A percentile compares a stretch with the other conserved stretches of the same genome.
These are phyloP conservation scores for Tethea ocularis DNA, from an alignment of 2,888 invertebrate genomes.

Conservation along the genomic window DNA sequence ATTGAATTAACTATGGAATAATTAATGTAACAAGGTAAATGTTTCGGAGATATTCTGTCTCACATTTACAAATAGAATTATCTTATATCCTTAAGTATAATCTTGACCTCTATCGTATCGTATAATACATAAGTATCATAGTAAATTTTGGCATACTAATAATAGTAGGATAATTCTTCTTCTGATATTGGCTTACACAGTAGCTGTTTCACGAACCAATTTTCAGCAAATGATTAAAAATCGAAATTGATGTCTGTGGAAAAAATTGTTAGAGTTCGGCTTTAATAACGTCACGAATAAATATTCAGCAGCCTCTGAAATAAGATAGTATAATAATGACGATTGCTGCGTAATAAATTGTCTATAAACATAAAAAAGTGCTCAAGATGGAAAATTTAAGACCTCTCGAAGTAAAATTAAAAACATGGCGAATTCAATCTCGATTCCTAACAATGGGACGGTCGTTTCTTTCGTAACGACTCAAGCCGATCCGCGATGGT, in stretches of 20 bases:
- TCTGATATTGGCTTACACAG: no score
- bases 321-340: neutral
- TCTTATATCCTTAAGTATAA: no score
- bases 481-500: constrained; percentile 29
- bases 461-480: constrained; percentile 34
- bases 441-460: constrained; percentile 41
- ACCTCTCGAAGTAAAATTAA: constrained; percentile 30
- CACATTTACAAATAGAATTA: no score
- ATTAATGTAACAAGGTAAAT: neutral
- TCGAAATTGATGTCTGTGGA: no score
- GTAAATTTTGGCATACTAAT: no score
- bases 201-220: no score
- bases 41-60: neutral
- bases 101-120: no score
- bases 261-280: neutral
- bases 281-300: neutral
- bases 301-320: neutral
- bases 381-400: constrained; percentile 4
- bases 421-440: constrained; percentile 47
- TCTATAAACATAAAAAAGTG: constrained; percentile 6
- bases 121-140: no score
- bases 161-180: no score
- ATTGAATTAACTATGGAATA: neutral
- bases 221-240: no score
- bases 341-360: constrained; percentile 1